Percentiles rank a stretch among this genome's conserved stretches.
phyloP scores from a whole-genome alignment of 2,113 vertebrate species.

The Leucosticte australis region DNA sequence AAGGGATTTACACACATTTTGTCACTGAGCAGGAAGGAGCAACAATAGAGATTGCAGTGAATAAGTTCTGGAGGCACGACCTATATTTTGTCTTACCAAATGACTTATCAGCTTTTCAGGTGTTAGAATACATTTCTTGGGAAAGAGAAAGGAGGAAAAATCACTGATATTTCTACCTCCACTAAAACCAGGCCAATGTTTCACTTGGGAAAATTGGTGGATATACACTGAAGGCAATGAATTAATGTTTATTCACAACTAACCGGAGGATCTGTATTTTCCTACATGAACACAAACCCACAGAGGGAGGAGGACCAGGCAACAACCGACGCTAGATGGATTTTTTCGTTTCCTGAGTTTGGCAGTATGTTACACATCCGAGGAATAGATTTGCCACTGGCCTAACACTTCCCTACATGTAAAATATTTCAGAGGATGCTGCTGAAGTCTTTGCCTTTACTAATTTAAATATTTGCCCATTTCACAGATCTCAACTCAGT shows the following conservation, averaged over 20 bases:
- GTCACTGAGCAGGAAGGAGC: neutral
- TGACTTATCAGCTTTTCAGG: neutral
- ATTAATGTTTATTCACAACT: conserved; percentile 10
- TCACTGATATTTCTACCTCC: neutral
- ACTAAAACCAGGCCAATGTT: neutral
- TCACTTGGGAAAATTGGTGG: neutral
- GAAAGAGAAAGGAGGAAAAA: neutral
- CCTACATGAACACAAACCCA: neutral
- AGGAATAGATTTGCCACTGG: conserved; percentile 18
- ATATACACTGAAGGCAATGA: neutral
- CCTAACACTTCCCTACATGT: neutral
- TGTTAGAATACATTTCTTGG: neutral
- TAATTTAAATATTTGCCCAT: conserved; percentile 27
- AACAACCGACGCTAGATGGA: neutral
- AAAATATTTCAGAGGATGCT: neutral
- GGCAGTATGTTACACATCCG: neutral
- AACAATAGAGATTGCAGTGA: neutral
- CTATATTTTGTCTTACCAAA: conserved; percentile 20
- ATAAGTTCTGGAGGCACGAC: neutral
- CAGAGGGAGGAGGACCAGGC: neutral
- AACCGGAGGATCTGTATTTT: neutral
- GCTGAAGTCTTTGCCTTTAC: neutral
- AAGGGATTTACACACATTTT: neutral
- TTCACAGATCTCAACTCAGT: neutral
- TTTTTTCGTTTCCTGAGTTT: conserved; percentile 25